These are phyloP conservation scores for Caligus rogercresseyi DNA, from an alignment of 1,140 invertebrate genomes.

Conservation along the genomic window DNA sequence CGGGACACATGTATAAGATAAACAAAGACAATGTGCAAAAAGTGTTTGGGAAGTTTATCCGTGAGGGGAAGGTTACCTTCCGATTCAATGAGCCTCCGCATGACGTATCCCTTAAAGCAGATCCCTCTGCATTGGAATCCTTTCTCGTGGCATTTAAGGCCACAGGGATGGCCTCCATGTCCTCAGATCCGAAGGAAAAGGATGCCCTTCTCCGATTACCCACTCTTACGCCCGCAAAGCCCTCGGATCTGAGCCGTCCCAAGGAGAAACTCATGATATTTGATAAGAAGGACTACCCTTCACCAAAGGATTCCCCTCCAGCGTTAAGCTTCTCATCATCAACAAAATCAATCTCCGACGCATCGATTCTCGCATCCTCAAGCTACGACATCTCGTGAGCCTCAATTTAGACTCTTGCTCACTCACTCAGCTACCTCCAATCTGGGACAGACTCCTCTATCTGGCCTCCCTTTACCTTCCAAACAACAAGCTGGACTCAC, in stretches of 20 bases:
- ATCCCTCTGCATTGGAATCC: not conserved
- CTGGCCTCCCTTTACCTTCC: not conserved
- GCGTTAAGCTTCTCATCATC: not conserved
- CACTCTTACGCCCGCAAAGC: not conserved
- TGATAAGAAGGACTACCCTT: slow-evolving; percentile 6
- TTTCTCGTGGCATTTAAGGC: not conserved
- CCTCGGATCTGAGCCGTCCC: not conserved
- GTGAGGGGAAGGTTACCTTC: slow-evolving; percentile 7
- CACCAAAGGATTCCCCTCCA: slow-evolving; percentile 1
- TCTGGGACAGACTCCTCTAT: not conserved
- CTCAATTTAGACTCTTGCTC: not conserved
- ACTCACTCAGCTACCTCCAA: not conserved
- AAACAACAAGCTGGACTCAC: not conserved
- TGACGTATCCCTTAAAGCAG: not conserved
- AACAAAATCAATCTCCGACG: not conserved
- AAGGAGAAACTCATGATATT: not conserved
- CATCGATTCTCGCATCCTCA: slow-evolving; percentile 5
- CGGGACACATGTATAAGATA: slow-evolving; percentile 4
- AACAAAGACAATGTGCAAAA: not conserved
- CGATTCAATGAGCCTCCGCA: not conserved
- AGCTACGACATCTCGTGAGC: not conserved
- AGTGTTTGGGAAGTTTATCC: not conserved
- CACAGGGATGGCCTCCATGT: not conserved
- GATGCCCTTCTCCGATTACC: not conserved
- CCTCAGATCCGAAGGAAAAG: not conserved